A percentile compares a stretch with the other conserved stretches of the same genome.
These are phyloP conservation scores for Megalurothrips usitatus DNA, from an alignment of 2,888 invertebrate genomes.

Conservation along the genomic window DNA sequence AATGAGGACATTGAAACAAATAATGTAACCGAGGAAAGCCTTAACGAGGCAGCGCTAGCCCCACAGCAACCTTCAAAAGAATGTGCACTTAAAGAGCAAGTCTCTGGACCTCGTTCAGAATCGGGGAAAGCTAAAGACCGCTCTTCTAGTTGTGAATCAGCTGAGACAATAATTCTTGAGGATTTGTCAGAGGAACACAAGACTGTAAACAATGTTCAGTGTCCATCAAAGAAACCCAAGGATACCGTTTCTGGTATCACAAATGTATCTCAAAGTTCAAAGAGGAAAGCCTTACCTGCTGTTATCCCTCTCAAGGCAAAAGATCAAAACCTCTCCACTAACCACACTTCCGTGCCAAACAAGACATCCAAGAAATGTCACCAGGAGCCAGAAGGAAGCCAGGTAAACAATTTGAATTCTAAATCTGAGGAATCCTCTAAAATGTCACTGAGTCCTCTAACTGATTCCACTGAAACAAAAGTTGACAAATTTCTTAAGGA, in stretches of 20 bases:
- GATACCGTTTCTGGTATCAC: neutral
- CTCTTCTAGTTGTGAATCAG: neutral
- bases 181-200: neutral
- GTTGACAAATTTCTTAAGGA: constrained; percentile 7
- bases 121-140: neutral
- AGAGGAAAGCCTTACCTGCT: neutral
- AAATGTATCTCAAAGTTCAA: neutral
- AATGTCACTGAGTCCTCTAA: neutral
- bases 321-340: neutral
- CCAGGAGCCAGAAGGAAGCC: neutral
- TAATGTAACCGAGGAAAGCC: neutral
- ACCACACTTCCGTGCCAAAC: neutral
- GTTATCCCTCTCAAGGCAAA: neutral
- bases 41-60: neutral
- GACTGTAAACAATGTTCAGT: neutral
- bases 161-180: neutral
- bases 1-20: neutral
- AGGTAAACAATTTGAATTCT: neutral
- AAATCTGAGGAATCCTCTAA: neutral
- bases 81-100: no score
- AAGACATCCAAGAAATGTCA: neutral
- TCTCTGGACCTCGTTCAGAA: no score
- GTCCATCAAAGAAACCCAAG: neutral
- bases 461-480: constrained; percentile 4
- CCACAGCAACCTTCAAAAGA: neutral